Base-by-base conservation (phyloP, 2,113 vertebrate species). In the Chauna torquata region DNA sequence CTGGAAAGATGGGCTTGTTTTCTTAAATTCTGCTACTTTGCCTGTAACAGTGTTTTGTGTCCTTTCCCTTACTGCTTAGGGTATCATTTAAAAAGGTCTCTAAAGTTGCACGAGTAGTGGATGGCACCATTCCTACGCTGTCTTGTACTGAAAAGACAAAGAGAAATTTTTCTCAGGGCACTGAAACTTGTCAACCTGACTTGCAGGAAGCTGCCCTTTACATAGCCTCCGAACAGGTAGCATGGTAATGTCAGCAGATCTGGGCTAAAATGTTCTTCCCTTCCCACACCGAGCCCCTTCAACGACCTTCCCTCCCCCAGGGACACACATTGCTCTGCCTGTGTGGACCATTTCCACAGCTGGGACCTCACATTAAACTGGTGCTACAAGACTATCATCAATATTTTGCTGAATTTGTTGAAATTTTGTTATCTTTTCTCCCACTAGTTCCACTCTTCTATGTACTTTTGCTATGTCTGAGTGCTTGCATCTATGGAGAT, bases 241-340 rank as follows among this genome's bases (percentile, higher is more conserved):
- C 32, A 20, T 42, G n/a, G 62, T 38, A 71, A 13, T 6, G 8
- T 54, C 47, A 65, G 55, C 64, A 54, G 72, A 36, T 44, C 23
- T 24, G 8, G n/a, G 65, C 70, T 82, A 44, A 44, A 78, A 45
- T 65, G 36, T 36, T 13, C 5, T 32, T 28, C 28, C 14, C 22
- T 62, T 25, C 32, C 28, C 17, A 47, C 0, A 0, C 12, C 8
- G 4, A 62, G 8, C 28, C n/a, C 2, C 59, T 62, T 70, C 50
- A 62, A 49, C 87, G 10, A 23, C 34, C 34, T 82, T 59, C 34
- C 20, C 13, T 68, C 30, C 13, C 54, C 42, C 55, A 9, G 6
- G 3, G 12, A 10, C 24, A 42, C 27, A 22, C 7, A 6, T 36
- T 55, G 9, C 36, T 81, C 52, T 92, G 66, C 61, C 44, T 59